Evolutionary conservation across 2,797 vertebrate species (phyloP).

Genomic region (Cottoperca gobio): DNA sequence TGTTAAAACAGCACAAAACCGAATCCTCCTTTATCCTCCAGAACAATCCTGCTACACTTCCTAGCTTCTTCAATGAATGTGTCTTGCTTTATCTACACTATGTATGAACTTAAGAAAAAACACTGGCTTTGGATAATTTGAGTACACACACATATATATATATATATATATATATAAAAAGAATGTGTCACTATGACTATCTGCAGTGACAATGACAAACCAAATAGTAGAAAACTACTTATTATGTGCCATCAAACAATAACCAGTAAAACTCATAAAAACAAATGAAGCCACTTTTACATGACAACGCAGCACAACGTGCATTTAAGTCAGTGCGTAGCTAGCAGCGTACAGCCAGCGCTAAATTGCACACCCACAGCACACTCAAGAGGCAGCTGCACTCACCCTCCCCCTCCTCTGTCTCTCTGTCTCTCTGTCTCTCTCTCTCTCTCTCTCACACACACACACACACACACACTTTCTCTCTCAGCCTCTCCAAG

Average conservation of each 20-base stretch:
- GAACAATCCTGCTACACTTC: neutral
- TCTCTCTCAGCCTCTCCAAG: slow-evolving; percentile 50
- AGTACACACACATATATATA: neutral
- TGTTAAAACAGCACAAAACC: neutral
- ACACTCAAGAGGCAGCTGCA: slow-evolving; percentile 57
- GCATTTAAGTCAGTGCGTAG: slow-evolving; percentile 53
- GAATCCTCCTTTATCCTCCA: neutral
- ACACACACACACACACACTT: neutral
- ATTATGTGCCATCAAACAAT: slow-evolving; percentile 1
- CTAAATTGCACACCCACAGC: slow-evolving; percentile 65
- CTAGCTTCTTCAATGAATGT: neutral
- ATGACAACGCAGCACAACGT: slow-evolving; percentile 26
- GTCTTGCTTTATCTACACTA: neutral
- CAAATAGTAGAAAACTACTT: neutral
- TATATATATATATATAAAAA: too few species aligned
- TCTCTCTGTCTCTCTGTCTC: slow-evolving; percentile 1
- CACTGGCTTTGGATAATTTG: neutral
- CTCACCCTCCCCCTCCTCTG: slow-evolving; percentile 29
- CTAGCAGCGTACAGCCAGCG: slow-evolving; percentile 65
- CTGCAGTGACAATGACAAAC: neutral
- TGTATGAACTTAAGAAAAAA: neutral
- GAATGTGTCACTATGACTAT: neutral
- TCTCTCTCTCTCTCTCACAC: neutral
- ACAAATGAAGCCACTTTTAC: slow-evolving; percentile 10
- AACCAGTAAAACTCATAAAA: neutral